phyloP scores from a whole-genome alignment of 1,140 invertebrate genomes.

The Euura saliciscinereae region DNA sequence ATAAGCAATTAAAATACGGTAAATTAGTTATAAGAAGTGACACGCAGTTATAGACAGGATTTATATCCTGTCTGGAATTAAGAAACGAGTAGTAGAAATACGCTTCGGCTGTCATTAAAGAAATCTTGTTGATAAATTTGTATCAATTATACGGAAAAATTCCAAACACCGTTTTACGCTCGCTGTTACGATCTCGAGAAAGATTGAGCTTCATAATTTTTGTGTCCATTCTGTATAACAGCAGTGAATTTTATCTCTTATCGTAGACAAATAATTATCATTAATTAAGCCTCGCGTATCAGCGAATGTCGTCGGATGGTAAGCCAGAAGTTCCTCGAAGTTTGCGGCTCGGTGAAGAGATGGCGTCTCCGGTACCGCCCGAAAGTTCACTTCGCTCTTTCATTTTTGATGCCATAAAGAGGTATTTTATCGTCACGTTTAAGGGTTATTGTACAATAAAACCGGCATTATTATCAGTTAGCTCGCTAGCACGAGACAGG shows the following conservation, averaged over 20 bases:
- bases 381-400: conserved; percentile 36
- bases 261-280: too few species aligned
- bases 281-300: too few species aligned
- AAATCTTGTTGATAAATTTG: background rate
- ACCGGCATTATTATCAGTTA: conserved; percentile 61
- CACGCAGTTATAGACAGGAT: too few species aligned
- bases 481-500: conserved; percentile 31
- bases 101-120: background rate
- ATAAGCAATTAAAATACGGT: too few species aligned
- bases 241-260: too few species aligned
- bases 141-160: background rate
- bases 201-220: too few species aligned
- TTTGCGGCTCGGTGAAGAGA: conserved; percentile 10
- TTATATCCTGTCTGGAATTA: background rate
- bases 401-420: conserved; percentile 57
- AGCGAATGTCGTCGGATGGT: too few species aligned
- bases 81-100: conserved; percentile 1
- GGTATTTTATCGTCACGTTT: conserved; percentile 56
- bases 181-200: too few species aligned
- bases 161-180: too few species aligned
- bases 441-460: conserved; percentile 62
- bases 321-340: conserved; percentile 10
- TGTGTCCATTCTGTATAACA: too few species aligned
- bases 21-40: too few species aligned
- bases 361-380: conserved; percentile 21